Conservation (phyloP, 2,113 vertebrate species). For the Hymenochirus boettgeri region DNA sequence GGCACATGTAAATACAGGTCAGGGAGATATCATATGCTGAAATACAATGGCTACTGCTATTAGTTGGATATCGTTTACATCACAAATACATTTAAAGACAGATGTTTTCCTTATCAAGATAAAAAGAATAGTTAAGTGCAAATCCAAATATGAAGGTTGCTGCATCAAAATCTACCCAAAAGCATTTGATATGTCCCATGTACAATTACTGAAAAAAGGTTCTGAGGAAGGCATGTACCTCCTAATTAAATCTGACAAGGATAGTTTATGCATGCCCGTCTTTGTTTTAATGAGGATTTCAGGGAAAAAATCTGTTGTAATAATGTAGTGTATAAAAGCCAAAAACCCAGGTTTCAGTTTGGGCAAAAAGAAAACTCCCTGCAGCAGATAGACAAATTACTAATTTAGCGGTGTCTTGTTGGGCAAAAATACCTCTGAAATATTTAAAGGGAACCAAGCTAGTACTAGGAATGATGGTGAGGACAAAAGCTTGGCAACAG, state of each 20-base stretch:
- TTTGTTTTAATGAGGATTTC: not conserved
- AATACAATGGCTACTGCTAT: too few relatives aligned
- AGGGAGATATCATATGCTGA: too few relatives aligned
- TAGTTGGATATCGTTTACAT: too few relatives aligned
- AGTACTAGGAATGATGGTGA: not conserved
- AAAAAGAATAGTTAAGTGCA: too few relatives aligned
- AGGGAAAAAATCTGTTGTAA: not conserved
- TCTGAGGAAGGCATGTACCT: not conserved
- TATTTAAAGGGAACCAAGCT: not conserved
- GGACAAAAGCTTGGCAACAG: not conserved
- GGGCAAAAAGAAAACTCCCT: not conserved
- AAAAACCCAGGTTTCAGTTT: not conserved
- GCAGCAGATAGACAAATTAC: not conserved
- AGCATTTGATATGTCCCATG: not conserved
- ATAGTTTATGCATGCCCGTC: not conserved
- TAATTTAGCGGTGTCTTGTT: not conserved
- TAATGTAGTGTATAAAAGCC: not conserved
- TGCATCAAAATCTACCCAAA: not conserved
- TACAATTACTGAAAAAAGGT: not conserved
- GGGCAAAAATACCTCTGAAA: not conserved
- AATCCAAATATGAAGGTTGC: not conserved
- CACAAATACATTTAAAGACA: too few relatives aligned
- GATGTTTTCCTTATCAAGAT: too few relatives aligned
- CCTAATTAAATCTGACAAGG: conserved; percentile 3
- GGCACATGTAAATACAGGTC: too few relatives aligned